phyloP scores from a whole-genome alignment of 2,888 invertebrate species.

The Dryococelus australis region DNA sequence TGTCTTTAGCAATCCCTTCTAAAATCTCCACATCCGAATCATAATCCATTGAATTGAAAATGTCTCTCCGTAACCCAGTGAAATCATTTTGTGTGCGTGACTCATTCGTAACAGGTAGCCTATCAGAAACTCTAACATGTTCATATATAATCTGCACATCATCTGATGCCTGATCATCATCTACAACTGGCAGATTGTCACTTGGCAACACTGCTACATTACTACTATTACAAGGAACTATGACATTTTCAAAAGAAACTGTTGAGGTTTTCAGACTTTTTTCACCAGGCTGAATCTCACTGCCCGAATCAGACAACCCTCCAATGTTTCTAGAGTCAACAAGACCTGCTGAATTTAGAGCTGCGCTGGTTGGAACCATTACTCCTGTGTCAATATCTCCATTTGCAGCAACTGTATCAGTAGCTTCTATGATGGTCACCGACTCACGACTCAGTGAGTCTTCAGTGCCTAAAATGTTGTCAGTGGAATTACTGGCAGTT shows the following conservation, averaged over 20 bases:
- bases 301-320: background rate
- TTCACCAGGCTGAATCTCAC: background rate
- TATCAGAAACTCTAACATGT: background rate
- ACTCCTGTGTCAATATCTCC: background rate
- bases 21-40: constrained; percentile 36
- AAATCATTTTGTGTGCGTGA: background rate
- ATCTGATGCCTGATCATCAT: background rate
- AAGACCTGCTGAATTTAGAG: background rate
- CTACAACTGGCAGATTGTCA: background rate
- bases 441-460: background rate
- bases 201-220: background rate
- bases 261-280: background rate
- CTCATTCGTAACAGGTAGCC: background rate
- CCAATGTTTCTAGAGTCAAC: background rate
- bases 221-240: background rate
- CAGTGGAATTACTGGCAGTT: background rate
- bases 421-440: background rate
- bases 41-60: constrained; percentile 18
- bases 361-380: background rate
- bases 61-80: background rate
- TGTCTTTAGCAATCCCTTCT: constrained; percentile 20
- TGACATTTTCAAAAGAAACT: background rate
- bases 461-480: background rate
- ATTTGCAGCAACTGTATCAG: background rate
- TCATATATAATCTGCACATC: constrained; percentile 17